Conservation (phyloP, 2,797 vertebrate species). For the Thamnophis elegans region DNA sequence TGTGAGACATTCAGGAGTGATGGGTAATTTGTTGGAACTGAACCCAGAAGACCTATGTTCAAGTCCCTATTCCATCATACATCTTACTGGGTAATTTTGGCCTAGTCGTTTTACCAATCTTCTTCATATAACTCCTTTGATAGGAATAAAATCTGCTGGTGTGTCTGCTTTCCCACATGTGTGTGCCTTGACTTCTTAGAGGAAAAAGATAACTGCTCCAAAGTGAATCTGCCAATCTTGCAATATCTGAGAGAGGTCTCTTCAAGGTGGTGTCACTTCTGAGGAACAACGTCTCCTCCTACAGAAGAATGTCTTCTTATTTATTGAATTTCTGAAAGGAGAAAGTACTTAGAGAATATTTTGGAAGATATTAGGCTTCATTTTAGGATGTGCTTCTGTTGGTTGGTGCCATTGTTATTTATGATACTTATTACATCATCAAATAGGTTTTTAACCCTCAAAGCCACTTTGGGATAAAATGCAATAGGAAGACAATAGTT, state of each 20-base stretch:
- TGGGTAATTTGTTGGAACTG: background rate
- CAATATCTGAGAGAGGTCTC: background rate
- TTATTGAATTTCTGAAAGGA: background rate
- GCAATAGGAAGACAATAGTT: background rate
- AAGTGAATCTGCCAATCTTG: background rate
- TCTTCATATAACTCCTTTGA: background rate
- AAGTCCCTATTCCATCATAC: background rate
- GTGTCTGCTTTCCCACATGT: background rate
- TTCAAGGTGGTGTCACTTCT: background rate
- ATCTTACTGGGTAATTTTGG: background rate
- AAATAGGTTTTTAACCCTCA: background rate
- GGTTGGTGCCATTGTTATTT: background rate
- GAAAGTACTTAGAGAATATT: background rate
- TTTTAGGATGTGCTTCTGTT: background rate
- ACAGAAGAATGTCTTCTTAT: background rate
- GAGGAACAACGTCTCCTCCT: background rate
- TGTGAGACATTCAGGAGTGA: background rate
- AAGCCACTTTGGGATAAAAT: background rate
- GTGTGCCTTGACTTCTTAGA: background rate
- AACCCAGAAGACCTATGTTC: background rate
- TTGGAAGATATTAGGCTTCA: background rate
- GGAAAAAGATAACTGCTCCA: background rate
- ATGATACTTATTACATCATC: background rate
- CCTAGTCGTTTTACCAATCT: background rate
- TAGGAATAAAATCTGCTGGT: background rate